Percentiles rank a stretch among this genome's conserved stretches.
phyloP scores from a whole-genome alignment of 2,888 invertebrate species.

The Boloria selene region DNA sequence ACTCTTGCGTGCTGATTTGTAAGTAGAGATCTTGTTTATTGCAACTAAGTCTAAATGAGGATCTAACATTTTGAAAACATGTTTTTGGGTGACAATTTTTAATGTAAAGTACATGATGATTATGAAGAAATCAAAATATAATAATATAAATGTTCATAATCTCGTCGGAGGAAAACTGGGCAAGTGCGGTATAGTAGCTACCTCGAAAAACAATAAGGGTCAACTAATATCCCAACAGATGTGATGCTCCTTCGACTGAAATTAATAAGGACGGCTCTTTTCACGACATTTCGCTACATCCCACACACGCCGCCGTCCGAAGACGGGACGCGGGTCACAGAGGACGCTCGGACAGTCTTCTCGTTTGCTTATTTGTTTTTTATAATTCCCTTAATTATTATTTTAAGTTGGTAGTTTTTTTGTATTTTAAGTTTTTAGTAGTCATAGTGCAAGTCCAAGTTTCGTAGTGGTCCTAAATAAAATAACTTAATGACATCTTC shows the following conservation, averaged over 20 bases:
- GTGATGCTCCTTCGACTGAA: constrained; percentile 55
- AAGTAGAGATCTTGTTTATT: background rate
- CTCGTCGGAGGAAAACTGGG: constrained; percentile 46
- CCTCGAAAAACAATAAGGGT: constrained; percentile 60
- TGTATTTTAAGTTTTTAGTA: too few relatives aligned
- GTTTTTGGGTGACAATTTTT: background rate
- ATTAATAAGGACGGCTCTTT: constrained; percentile 52
- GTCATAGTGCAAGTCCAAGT: too few relatives aligned
- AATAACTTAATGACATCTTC: too few relatives aligned
- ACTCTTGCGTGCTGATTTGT: background rate
- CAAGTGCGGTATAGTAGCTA: constrained; percentile 32
- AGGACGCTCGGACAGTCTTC: background rate
- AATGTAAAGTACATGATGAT: too few relatives aligned
- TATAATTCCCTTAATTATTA: background rate
- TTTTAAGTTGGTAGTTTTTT: too few relatives aligned
- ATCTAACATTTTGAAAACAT: background rate
- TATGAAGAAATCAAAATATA: too few relatives aligned
- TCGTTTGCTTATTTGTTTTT: background rate
- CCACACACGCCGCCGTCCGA: constrained; percentile 55
- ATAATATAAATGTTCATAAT: constrained; percentile 32
- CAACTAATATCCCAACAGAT: constrained; percentile 76
- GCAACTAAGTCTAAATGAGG: constrained; percentile 2
- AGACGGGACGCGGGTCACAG: background rate
- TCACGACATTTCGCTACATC: constrained; percentile 38
- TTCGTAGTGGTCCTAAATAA: too few relatives aligned